Conservation (phyloP, 2,888 invertebrate species). For the Hyles lineata region DNA sequence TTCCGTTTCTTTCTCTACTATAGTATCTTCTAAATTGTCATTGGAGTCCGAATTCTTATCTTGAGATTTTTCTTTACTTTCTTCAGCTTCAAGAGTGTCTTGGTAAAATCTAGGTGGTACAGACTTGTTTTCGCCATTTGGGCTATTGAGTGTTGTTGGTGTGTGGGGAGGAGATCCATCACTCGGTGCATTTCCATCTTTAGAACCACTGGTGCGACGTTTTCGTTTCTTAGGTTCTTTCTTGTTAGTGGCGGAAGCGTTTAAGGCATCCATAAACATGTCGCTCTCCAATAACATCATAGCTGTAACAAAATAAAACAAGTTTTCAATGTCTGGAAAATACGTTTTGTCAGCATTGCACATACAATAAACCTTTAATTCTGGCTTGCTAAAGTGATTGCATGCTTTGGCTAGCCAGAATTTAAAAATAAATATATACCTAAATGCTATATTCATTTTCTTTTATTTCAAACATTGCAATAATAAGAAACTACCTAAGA, state of each 20-base stretch:
- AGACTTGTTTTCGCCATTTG: constrained; percentile 75
- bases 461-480: background rate
- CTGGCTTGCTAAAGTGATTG: too few relatives aligned
- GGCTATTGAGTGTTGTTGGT: constrained; percentile 79
- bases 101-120: constrained; percentile 94
- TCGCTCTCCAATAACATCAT: constrained; percentile 94
- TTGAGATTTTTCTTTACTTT: constrained; percentile 79
- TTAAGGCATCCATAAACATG: constrained; percentile 96
- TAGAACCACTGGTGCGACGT: constrained; percentile 88
- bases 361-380: background rate
- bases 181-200: constrained; percentile 83
- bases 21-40: constrained; percentile 53
- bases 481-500: background rate
- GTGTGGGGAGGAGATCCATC: constrained; percentile 84
- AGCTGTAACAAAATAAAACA: constrained; percentile 82
- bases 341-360: background rate
- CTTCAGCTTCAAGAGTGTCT: constrained; percentile 92
- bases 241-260: constrained; percentile 90
- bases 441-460: background rate
- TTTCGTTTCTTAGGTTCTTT: constrained; percentile 92
- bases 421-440: background rate
- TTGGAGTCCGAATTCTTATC: constrained; percentile 59
- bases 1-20: constrained; percentile 57
- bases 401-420: too few relatives aligned
- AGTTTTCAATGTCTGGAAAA: background rate